Conservation (phyloP, 2,113 vertebrate genomes). For the western clawed frog (Xenopus tropicalis) region UCB_Xtro_10.0 CM004447.2:19637001-19637500, state of each 20-base stretch:
- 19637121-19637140: background rate
- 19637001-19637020: no score
- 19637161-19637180: background rate
- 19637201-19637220: background rate
- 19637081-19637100: no score
- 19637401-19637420: no score
- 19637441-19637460: no score
- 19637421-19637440: no score
- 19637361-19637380: background rate
- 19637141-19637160: background rate
- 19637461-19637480: no score
- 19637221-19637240: background rate
- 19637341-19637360: constrained; percentile 15
- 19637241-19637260: background rate
- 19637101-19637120: background rate
- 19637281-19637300: background rate
- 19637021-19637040: no score
- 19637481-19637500: no score
- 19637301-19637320: background rate
- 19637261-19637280: background rate
- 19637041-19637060: no score
- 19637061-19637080: no score
- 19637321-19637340: constrained; percentile 7
- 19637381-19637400: no score
- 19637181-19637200: background rate